Conservation (phyloP, 2,113 vertebrate species). For the Scomber japonicus region DNA sequence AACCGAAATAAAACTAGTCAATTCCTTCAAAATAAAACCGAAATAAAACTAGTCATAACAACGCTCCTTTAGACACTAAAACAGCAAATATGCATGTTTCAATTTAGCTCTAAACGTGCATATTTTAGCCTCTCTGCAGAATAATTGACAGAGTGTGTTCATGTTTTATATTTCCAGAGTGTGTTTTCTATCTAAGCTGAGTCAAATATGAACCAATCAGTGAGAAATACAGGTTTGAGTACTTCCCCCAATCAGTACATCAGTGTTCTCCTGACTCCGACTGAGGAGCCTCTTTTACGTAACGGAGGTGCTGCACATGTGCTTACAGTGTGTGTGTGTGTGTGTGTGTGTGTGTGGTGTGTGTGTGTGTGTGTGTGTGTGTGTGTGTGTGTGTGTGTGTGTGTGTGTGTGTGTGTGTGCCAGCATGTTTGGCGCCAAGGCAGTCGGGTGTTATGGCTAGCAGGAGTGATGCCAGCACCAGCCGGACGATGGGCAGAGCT, state of each 20-base stretch:
- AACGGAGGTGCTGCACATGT: slow-evolving; percentile 38
- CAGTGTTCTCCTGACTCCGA: background rate
- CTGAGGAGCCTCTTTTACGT: background rate
- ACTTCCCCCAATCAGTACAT: background rate
- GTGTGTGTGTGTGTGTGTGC: slow-evolving; percentile 15
- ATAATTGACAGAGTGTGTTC: too few species aligned
- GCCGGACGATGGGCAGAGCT: slow-evolving; percentile 70
- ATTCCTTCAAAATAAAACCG: too few species aligned
- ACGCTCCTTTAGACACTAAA: too few species aligned
- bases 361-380: slow-evolving; percentile 5
- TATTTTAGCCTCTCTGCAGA: too few species aligned
- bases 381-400: background rate
- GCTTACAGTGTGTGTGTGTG: slow-evolving; percentile 4
- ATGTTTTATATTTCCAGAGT: too few species aligned
- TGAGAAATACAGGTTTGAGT: background rate
- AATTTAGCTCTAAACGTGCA: too few species aligned
- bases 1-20: too few species aligned
- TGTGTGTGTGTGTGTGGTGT: background rate
- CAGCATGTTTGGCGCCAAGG: slow-evolving; percentile 77
- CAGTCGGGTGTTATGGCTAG: slow-evolving; percentile 83
- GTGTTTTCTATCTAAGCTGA: background rate
- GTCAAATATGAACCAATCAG: background rate
- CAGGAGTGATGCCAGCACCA: slow-evolving; percentile 56
- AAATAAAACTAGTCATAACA: too few species aligned
- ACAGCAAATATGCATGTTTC: too few species aligned